phyloP scores from a whole-genome alignment of 2,888 invertebrate species.

The Pogonocherus hispidulus region DNA sequence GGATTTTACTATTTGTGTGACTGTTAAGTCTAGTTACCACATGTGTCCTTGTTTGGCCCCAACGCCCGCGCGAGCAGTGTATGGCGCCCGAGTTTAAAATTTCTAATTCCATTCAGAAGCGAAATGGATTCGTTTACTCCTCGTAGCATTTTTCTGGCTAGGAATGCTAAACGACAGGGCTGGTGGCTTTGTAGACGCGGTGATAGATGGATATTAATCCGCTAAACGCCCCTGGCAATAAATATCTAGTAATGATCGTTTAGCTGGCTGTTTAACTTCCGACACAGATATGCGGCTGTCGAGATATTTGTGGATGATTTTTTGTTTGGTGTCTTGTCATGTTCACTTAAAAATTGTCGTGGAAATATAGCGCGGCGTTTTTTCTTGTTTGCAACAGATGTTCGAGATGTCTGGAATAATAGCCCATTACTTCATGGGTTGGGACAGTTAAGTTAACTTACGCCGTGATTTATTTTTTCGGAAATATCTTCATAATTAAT shows the following conservation, averaged over 20 bases:
- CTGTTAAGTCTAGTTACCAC: too few species aligned
- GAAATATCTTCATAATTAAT: constrained; percentile 20
- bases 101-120: constrained; percentile 27
- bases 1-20: too few species aligned
- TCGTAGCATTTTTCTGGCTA: constrained; percentile 50
- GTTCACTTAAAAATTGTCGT: constrained; percentile 59
- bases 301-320: constrained; percentile 65
- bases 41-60: too few species aligned
- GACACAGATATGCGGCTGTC: constrained; percentile 64
- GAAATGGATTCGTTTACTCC: constrained; percentile 32
- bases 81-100: too few species aligned
- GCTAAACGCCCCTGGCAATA: constrained; percentile 65
- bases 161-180: constrained; percentile 64
- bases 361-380: constrained; percentile 55
- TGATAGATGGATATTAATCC: constrained; percentile 67
- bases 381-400: constrained; percentile 56
- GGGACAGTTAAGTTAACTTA: constrained; percentile 19
- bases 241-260: constrained; percentile 69
- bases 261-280: constrained; percentile 68
- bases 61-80: too few species aligned
- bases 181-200: constrained; percentile 54
- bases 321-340: constrained; percentile 56
- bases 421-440: constrained; percentile 55
- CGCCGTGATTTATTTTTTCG: constrained; percentile 24
- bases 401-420: constrained; percentile 56